These are phyloP conservation scores for Xylocampa areola DNA, from an alignment of 2,888 invertebrate genomes.

Conservation along the genomic window DNA sequence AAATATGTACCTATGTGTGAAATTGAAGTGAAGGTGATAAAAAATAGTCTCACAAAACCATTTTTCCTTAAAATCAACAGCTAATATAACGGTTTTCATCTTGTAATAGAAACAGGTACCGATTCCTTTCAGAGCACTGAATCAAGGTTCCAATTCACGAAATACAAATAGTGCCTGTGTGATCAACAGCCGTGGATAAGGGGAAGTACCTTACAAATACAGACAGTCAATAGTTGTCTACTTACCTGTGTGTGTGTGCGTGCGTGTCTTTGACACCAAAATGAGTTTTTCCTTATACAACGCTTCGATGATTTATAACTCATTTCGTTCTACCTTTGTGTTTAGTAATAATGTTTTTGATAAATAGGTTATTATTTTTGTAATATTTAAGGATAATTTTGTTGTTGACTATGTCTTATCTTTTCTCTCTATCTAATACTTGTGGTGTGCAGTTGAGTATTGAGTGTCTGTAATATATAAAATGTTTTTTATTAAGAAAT, in stretches of 20 bases:
- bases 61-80: too few species aligned
- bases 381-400: background rate
- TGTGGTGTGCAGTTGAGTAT: too few species aligned
- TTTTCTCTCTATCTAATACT: too few species aligned
- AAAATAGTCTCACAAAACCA: too few species aligned
- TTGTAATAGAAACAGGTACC: background rate
- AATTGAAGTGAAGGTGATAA: too few species aligned
- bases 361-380: background rate
- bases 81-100: too few species aligned
- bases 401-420: background rate
- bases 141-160: slow-evolving; percentile 8
- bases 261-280: slow-evolving; percentile 32
- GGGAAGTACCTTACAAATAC: slow-evolving; percentile 38
- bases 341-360: background rate
- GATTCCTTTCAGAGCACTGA: slow-evolving; percentile 3
- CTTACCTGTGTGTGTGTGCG: slow-evolving; percentile 4
- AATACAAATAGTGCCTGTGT: slow-evolving; percentile 16
- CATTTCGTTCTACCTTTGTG: background rate
- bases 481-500: too few species aligned
- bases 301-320: background rate
- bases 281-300: slow-evolving; percentile 39
- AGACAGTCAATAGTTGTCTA: slow-evolving; percentile 28
- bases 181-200: slow-evolving; percentile 6
- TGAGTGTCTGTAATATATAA: too few species aligned
- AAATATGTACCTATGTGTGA: too few species aligned